phyloP scores from a whole-genome alignment of 2,113 vertebrate genomes.

The Morone chrysops region DNA sequence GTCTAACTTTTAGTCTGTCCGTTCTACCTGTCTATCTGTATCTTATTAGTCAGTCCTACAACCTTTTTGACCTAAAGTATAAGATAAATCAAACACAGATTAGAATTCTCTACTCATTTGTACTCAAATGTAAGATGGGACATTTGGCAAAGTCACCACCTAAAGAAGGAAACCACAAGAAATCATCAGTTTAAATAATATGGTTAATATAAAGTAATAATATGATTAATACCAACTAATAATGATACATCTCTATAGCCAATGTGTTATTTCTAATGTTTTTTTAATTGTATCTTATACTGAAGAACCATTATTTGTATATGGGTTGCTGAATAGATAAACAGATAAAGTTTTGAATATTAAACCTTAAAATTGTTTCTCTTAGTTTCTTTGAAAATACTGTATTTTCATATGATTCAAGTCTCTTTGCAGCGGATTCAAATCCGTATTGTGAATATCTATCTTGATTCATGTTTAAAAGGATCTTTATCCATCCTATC shows the following conservation, averaged over 20 bases:
- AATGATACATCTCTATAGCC: neutral
- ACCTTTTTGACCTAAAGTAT: too few relatives aligned
- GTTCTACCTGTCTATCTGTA: slow-evolving; percentile 19
- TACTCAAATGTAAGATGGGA: neutral
- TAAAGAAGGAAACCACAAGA: neutral
- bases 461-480: neutral
- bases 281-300: too few relatives aligned
- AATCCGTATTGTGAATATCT: neutral
- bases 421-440: neutral
- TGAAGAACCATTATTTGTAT: too few relatives aligned
- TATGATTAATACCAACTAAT: neutral
- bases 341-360: neutral
- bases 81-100: neutral
- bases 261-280: too few relatives aligned
- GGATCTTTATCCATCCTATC: neutral
- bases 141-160: neutral
- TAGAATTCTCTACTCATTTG: neutral
- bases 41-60: too few relatives aligned
- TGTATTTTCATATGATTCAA: neutral
- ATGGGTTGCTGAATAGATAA: neutral
- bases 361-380: too few relatives aligned
- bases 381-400: neutral
- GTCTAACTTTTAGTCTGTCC: neutral
- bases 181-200: neutral
- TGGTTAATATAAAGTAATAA: neutral